phyloP scores from a whole-genome alignment of 2,888 invertebrate species.

The Drosophila sordidapex region DNA sequence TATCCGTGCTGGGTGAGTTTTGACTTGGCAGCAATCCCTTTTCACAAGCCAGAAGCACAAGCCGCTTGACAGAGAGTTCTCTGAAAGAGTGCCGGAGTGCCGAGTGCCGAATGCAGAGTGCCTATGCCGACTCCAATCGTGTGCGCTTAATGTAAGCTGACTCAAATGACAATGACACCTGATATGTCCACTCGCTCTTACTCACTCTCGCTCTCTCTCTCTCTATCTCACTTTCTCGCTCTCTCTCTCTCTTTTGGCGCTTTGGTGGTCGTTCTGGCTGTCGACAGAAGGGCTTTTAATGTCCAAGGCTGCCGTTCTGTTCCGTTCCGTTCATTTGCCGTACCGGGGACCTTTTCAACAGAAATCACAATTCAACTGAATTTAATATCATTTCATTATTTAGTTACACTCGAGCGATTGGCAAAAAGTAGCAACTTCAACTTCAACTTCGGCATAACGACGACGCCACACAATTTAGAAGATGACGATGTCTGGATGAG shows the following conservation, averaged over 20 bases:
- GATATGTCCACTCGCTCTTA: constrained; percentile 66
- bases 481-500: background rate
- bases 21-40: constrained; percentile 14
- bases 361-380: constrained; percentile 84
- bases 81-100: constrained; percentile 1
- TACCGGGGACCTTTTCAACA: constrained; percentile 74
- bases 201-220: background rate
- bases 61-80: constrained; percentile 2
- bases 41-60: constrained; percentile 4
- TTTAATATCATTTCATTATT: constrained; percentile 85
- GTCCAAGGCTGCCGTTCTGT: constrained; percentile 48
- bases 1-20: constrained; percentile 6
- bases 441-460: constrained; percentile 11
- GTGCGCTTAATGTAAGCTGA: constrained; percentile 81
- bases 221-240: background rate
- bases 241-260: constrained; percentile 30
- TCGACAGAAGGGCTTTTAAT: constrained; percentile 55
- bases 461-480: constrained; percentile 31
- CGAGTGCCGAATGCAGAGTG: constrained; percentile 15
- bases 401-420: constrained; percentile 82
- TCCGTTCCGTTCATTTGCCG: constrained; percentile 17
- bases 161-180: constrained; percentile 84
- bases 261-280: constrained; percentile 69
- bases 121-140: constrained; percentile 78
- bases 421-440: constrained; percentile 71